Evolutionary conservation across 2,888 invertebrate species (phyloP), one percentile per base, ranked within the genome.

Genomic region (Pristionchus exspectatus): DNA sequence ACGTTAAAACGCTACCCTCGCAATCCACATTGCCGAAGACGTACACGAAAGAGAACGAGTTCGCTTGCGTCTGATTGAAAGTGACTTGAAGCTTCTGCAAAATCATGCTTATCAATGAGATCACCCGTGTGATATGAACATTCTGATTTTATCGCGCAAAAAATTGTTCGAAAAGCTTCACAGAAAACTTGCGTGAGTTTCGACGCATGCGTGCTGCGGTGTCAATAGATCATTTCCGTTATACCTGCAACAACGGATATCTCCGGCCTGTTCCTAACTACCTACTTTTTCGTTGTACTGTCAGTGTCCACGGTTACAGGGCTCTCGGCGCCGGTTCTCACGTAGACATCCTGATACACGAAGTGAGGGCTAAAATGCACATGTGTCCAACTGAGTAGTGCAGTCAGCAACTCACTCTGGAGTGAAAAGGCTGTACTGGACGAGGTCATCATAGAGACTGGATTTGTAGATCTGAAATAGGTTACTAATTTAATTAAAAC

Each of bases 401-500:
- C 38, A 38, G 44, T 12, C 3, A 50, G 44, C 44, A 50, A 24
- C 74, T 38, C 24, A 81, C 81, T 54, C 27, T 12, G 9, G 10
- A 0, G 81, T 14, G n/a, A 54, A 81, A 2, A 81, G 50, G 9
- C 27, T 81, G 81, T 81, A 81, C 50, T 81, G 44, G 27, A 81
- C 21, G 9, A 12, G 7, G 10, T 81, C 24, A 0, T 5, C 33
- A n/a, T 81, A 81, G 27, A 81, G 50, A 81, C 81, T 81, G 2
- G 81, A 81, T 44, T 21, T 9, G 27, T 81, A 81, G 18, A 54
- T 27, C 81, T 81, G 81, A 50, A 81, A n/a, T n/a, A n/a, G n/a
- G n/a, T n/a, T n/a, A n/a, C n/a, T n/a, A n/a, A n/a, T n/a, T n/a
- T n/a, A n/a, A n/a, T n/a, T n/a, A n/a, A n/a, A n/a, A n/a, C n/a